Evolutionary conservation across 2,888 invertebrate species (phyloP).

Genomic region (Watsonalla cultraria): DNA sequence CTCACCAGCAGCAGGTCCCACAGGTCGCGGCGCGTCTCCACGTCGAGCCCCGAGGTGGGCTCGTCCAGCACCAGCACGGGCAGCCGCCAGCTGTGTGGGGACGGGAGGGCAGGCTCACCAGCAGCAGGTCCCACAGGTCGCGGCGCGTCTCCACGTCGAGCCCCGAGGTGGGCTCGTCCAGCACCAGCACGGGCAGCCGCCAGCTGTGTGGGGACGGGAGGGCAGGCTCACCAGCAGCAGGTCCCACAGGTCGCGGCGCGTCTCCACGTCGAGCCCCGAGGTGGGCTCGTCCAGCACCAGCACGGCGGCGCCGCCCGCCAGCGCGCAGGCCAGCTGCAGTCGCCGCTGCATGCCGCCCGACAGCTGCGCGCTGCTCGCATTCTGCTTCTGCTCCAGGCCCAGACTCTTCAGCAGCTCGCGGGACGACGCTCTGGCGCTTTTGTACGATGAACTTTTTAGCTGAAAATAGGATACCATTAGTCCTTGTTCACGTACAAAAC

Average conservation of each 20-base stretch:
- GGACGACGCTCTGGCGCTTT: constrained; percentile 20
- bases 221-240: constrained; percentile 24
- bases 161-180: constrained; percentile 87
- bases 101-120: constrained; percentile 20
- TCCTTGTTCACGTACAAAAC: no score
- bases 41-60: no score
- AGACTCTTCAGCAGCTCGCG: constrained; percentile 26
- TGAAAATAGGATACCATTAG: no score
- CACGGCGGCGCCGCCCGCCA: constrained; percentile 85
- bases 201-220: no score
- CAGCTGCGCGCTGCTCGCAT: constrained; percentile 79
- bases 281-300: constrained; percentile 90
- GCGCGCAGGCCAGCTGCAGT: constrained; percentile 89
- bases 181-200: constrained; percentile 83
- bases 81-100: no score
- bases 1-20: no score
- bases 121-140: constrained; percentile 41
- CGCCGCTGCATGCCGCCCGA: constrained; percentile 94
- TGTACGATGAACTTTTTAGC: constrained; percentile 52
- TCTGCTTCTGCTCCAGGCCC: constrained; percentile 73
- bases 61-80: no score
- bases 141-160: constrained; percentile 47
- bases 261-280: constrained; percentile 48
- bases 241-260: constrained; percentile 46
- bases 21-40: no score